Percentiles rank a stretch among this genome's conserved stretches.
These are phyloP conservation scores for Liposcelis brunnea DNA, from an alignment of 2,888 invertebrate genomes.

Conservation along the genomic window DNA sequence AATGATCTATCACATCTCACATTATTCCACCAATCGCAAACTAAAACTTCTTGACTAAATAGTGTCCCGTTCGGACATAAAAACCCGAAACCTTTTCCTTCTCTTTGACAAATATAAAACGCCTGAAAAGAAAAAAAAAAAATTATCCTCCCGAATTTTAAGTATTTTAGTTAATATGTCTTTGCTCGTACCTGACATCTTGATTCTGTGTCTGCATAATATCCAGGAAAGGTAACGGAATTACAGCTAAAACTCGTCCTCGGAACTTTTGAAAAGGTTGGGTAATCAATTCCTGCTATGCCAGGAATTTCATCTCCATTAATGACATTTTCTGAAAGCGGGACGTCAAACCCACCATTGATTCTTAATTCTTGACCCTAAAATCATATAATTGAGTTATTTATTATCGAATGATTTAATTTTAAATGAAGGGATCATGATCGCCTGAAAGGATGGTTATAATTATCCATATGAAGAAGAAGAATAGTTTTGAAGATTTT, in stretches of 20 bases:
- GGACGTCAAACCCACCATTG: too few relatives aligned
- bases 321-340: too few relatives aligned
- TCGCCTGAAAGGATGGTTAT: too few relatives aligned
- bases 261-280: slow-evolving; percentile 26
- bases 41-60: slow-evolving; percentile 70
- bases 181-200: slow-evolving; percentile 27
- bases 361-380: too few relatives aligned
- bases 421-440: too few relatives aligned
- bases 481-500: too few relatives aligned
- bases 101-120: slow-evolving; percentile 75
- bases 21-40: slow-evolving; percentile 87
- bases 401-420: too few relatives aligned
- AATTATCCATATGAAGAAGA: too few relatives aligned
- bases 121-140: slow-evolving; percentile 36
- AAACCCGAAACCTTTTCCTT: slow-evolving; percentile 67
- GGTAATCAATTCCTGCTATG: slow-evolving; percentile 29
- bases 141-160: not conserved
- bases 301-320: slow-evolving; percentile 25
- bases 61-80: slow-evolving; percentile 74
- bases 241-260: slow-evolving; percentile 29
- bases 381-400: too few relatives aligned
- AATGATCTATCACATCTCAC: slow-evolving; percentile 62
- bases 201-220: slow-evolving; percentile 31
- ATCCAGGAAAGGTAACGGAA: slow-evolving; percentile 27
- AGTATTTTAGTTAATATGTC: not conserved